Conservation (phyloP, 2,113 vertebrate genomes). For the Orientallactaga bullata region DNA sequence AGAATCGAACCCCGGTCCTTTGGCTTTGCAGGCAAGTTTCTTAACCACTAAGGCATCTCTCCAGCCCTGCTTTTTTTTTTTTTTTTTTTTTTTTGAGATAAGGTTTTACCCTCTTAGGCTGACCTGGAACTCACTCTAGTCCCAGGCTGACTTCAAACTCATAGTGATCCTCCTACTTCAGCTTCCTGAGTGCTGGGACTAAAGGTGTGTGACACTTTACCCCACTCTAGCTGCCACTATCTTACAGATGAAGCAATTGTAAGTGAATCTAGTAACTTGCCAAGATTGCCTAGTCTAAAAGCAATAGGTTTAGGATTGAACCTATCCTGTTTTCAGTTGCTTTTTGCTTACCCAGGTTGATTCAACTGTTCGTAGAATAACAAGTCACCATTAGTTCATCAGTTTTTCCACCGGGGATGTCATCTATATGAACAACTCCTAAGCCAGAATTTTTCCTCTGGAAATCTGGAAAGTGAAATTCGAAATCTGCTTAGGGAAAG, state of each 20-base stretch:
- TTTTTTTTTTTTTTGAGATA: no score
- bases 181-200: no score
- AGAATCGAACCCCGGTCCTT: no score
- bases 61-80: no score
- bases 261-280: constrained; percentile 28
- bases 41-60: no score
- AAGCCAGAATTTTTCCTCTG: not conserved
- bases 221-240: not conserved
- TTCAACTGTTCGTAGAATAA: constrained; percentile 4
- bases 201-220: no score
- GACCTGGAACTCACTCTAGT: no score
- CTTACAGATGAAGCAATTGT: constrained; percentile 17
- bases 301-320: constrained; percentile 43
- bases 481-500: constrained; percentile 68
- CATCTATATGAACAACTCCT: not conserved
- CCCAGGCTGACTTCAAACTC: no score
- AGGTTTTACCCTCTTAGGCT: no score
- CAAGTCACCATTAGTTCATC: not conserved
- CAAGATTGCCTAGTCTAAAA: not conserved
- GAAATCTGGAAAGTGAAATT: constrained; percentile 66
- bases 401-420: constrained; percentile 13
- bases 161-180: no score
- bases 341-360: not conserved
- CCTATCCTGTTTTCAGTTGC: not conserved
- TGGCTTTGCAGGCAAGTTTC: no score